phyloP scores from a whole-genome alignment of 2,888 invertebrate species.

The Pyrochroa serraticornis region DNA sequence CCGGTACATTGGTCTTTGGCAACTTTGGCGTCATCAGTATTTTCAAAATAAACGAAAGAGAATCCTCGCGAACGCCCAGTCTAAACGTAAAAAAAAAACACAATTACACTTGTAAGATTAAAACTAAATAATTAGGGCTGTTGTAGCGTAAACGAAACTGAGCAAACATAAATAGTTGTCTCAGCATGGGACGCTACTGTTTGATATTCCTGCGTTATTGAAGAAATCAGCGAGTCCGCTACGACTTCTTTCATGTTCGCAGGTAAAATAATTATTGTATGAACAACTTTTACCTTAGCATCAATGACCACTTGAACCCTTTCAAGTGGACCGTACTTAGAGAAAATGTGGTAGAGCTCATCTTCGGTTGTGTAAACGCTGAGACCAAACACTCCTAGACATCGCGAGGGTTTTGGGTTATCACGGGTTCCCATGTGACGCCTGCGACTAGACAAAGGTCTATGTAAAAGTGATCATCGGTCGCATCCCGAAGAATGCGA shows the following conservation, averaged over 20 bases:
- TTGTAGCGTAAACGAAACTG: constrained; percentile 47
- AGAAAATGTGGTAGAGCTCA: constrained; percentile 90
- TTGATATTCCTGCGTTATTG: constrained; percentile 49
- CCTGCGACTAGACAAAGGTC: constrained; percentile 82
- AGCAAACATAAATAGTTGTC: constrained; percentile 38
- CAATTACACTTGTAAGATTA: constrained; percentile 6
- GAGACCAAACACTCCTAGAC: constrained; percentile 94
- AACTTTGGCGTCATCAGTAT: constrained; percentile 84
- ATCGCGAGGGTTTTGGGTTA: constrained; percentile 85
- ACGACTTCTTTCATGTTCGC: constrained; percentile 47
- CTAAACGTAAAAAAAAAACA: constrained; percentile 58
- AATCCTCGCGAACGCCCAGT: constrained; percentile 95
- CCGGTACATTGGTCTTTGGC: constrained; percentile 95
- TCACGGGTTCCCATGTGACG: constrained; percentile 82
- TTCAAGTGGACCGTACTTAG: constrained; percentile 90
- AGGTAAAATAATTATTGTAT: constrained; percentile 18
- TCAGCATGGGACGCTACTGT: constrained; percentile 46
- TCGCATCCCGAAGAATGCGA: constrained; percentile 66
- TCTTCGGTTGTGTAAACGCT: constrained; percentile 92
- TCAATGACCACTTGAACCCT: constrained; percentile 94
- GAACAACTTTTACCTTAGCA: constrained; percentile 73
- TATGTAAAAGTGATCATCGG: constrained; percentile 70
- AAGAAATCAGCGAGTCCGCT: constrained; percentile 40
- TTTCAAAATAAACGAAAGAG: constrained; percentile 93
- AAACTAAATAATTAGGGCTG: constrained; percentile 22